Conservation (phyloP, 2,888 invertebrate species). For the Lycocerus yunnanus region DNA sequence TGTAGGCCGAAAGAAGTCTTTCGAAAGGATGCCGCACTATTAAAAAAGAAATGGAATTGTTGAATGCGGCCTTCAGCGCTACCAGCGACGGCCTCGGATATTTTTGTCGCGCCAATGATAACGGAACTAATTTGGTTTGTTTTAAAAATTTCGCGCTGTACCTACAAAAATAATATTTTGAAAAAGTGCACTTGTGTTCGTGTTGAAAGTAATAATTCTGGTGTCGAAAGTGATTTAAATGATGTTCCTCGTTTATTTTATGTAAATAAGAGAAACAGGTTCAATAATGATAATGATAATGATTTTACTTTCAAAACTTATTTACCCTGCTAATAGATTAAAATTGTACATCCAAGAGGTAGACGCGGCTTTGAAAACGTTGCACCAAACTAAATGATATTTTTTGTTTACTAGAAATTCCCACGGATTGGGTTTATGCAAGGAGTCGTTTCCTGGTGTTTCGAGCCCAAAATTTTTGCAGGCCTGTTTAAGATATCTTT, state of each 20-base stretch:
- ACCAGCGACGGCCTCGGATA: conserved; percentile 77
- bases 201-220: no score
- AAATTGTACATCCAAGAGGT: conserved; percentile 93
- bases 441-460: conserved; percentile 61
- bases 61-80: conserved; percentile 73
- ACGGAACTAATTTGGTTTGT: conserved; percentile 77
- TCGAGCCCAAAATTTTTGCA: conserved; percentile 68
- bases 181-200: no score
- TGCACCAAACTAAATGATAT: conserved; percentile 83
- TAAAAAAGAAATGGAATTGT: conserved; percentile 77
- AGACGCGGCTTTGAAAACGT: conserved; percentile 84
- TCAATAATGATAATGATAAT: no score
- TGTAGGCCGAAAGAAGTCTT: conserved; percentile 78
- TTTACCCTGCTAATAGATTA: conserved; percentile 80
- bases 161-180: no score
- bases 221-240: no score
- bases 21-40: conserved; percentile 84
- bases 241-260: no score
- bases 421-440: conserved; percentile 79
- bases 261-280: no score
- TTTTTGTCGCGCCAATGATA: conserved; percentile 76
- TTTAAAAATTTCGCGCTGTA: conserved; percentile 77
- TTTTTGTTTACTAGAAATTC: conserved; percentile 82
- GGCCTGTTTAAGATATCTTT: conserved; percentile 62
- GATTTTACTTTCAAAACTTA: no score